phyloP scores from a whole-genome alignment of 2,113 vertebrate genomes.

The Arvicanthis niloticus region DNA sequence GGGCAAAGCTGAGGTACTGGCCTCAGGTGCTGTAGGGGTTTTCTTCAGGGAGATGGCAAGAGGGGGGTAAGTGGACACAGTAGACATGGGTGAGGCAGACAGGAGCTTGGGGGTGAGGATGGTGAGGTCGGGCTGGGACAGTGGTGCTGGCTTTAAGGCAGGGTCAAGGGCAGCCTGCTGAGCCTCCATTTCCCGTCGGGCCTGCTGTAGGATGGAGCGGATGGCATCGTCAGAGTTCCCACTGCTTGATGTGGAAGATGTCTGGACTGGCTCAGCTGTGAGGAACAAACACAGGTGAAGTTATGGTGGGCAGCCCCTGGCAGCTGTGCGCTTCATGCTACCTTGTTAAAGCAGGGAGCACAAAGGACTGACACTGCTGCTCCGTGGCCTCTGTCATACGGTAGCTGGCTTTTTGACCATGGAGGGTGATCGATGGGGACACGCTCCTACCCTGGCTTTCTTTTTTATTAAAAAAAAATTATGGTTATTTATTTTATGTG shows the following conservation, averaged over 20 bases:
- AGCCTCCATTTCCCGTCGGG: constrained; percentile 96
- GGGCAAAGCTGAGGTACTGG: constrained; percentile 90
- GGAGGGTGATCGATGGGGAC: rapidly evolving
- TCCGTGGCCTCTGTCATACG: too few relatives aligned
- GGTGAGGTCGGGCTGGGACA: constrained; percentile 92
- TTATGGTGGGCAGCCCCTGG: rapidly evolving
- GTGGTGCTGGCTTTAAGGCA: constrained; percentile 92
- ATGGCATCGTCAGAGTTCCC: constrained; percentile 95
- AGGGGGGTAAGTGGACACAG: constrained; percentile 92
- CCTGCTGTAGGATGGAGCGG: constrained; percentile 97
- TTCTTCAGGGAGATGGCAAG: constrained; percentile 95
- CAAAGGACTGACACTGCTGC: not conserved
- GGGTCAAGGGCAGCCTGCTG: constrained; percentile 96
- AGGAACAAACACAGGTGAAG: constrained; percentile 69
- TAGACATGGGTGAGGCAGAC: constrained; percentile 88
- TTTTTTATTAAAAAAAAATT: not conserved
- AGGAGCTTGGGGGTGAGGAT: constrained; percentile 92
- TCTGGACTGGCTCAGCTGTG: constrained; percentile 92
- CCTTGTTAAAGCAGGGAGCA: not conserved
- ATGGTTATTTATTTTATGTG: not conserved
- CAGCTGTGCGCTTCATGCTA: not conserved
- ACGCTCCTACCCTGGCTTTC: not conserved
- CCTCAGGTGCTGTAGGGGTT: constrained; percentile 86
- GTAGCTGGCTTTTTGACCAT: rapidly evolving
- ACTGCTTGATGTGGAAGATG: constrained; percentile 88